A percentile compares a stretch with the other conserved stretches of the same genome.
Conservation (phyloP, 1,140 invertebrate species). For the Cherax quadricarinatus region DNA sequence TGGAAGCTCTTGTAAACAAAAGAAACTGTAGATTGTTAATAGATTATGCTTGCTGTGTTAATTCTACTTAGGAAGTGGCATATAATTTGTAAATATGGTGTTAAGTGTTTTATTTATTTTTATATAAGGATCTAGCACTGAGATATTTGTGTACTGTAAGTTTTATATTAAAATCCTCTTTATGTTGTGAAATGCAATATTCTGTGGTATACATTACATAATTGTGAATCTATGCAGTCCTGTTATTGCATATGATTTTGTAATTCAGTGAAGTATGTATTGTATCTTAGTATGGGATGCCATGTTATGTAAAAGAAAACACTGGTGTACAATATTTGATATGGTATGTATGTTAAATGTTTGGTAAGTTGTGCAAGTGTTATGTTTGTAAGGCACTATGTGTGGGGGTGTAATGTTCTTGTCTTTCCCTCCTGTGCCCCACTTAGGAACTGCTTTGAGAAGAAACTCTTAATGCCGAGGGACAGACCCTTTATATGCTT, state of each 20-base stretch:
- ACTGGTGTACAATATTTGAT: not conserved
- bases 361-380: slow-evolving; percentile 37
- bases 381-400: slow-evolving; percentile 46
- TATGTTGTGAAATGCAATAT: no score
- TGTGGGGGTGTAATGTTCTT: slow-evolving; percentile 66
- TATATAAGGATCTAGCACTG: no score
- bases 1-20: no score
- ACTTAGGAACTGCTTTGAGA: slow-evolving; percentile 62
- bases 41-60: not conserved
- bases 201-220: not conserved
- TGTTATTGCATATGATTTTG: not conserved
- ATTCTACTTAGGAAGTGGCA: no score
- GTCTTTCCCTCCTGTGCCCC: slow-evolving; percentile 62
- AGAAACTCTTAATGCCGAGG: slow-evolving; percentile 44
- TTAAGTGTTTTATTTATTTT: no score
- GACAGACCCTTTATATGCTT: slow-evolving; percentile 53
- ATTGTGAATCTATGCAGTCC: not conserved
- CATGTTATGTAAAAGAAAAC: slow-evolving; percentile 1
- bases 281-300: not conserved
- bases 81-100: no score
- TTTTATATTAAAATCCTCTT: no score
- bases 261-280: not conserved
- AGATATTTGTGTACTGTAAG: no score
- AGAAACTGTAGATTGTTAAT: no score
- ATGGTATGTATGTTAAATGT: slow-evolving; percentile 17